Base-by-base conservation (phyloP, 2,888 invertebrate species). In the Parnassius apollo region DNA sequence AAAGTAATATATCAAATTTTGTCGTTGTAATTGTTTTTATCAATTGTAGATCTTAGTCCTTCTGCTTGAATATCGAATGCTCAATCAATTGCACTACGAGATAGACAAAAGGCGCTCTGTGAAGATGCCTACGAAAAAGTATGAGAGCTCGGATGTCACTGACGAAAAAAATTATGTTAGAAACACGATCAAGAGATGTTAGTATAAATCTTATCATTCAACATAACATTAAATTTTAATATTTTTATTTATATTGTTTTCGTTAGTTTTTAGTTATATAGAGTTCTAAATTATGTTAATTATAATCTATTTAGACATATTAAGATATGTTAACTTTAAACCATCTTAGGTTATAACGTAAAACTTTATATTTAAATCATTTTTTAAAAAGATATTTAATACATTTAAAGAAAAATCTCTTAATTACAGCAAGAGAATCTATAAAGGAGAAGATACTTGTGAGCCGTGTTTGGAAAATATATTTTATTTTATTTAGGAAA, bases 1-100 rank as follows among this genome's bases (percentile, higher is more conserved):
- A 4, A 25, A 25, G 25, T 25, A 3, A 25, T 25, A 25, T 25
- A 3, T 0, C 2, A 25, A 25, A 25, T 25, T 2, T 25, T 4
- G 25, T 25, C 25, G 3, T 25, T 25, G 25, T 25, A 25, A 25
- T 25, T 25, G 25, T 25, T 25, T 25, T 25, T 25, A 25, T 25
- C 7, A 4, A 2, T 4, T 61, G n/a, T 50, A 71, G 71, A 61
- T 13, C 11, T 46, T 70, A 11, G 64, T 71, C 1, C 54, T 68
- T 12, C 56, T 69, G 11, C 50, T 64, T n/a, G 68, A 71, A 52
- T 68, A 67, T 13, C 65, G 65, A 13, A 50, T 66, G 9, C 54
- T 66, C 25, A 61, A 66, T 13, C 60, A 53, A 9, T 22, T 60
- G 44, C 67, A 65, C 69, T 62, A 69, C 25, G 2, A 49, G 9